Conservation (phyloP, 2,888 invertebrate species). For the Diogma glabrata region DNA sequence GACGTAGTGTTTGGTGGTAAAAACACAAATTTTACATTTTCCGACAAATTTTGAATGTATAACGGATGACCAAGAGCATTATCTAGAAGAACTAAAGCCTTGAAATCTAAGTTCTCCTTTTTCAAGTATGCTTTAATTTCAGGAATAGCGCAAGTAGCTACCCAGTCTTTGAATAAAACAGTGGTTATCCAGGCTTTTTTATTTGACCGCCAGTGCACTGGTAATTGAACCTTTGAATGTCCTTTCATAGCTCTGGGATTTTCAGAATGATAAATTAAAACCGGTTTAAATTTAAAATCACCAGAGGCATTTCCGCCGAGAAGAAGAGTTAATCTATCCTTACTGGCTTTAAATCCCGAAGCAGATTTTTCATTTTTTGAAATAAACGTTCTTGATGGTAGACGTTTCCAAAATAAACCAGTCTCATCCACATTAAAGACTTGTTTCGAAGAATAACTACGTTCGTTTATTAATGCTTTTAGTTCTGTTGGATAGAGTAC, state of each 20-base stretch:
- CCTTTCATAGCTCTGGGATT: slow-evolving; percentile 19
- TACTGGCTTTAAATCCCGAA: slow-evolving; percentile 21
- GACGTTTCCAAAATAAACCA: slow-evolving; percentile 19
- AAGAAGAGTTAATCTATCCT: slow-evolving; percentile 24
- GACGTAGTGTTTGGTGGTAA: slow-evolving; percentile 1
- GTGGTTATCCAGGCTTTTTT: slow-evolving; percentile 26
- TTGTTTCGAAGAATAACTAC: slow-evolving; percentile 9
- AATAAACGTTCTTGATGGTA: slow-evolving; percentile 19
- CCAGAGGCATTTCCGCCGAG: slow-evolving; percentile 20
- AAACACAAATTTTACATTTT: slow-evolving; percentile 5
- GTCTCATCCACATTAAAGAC: slow-evolving; percentile 18
- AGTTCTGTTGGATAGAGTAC: slow-evolving; percentile 17
- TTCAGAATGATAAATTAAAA: slow-evolving; percentile 15
- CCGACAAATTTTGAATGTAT: background rate
- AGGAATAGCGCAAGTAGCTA: slow-evolving; percentile 19
- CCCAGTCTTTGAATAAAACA: slow-evolving; percentile 17
- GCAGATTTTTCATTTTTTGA: slow-evolving; percentile 18
- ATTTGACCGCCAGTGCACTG: slow-evolving; percentile 24
- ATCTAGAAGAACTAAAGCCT: slow-evolving; percentile 5
- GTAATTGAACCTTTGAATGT: slow-evolving; percentile 23
- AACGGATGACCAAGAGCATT: background rate
- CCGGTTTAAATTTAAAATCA: slow-evolving; percentile 22
- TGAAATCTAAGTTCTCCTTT: slow-evolving; percentile 10
- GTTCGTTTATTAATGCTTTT: background rate
- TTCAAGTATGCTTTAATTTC: slow-evolving; percentile 18